Conservation (phyloP, 1,140 invertebrate species). For the Popillia japonica region DNA sequence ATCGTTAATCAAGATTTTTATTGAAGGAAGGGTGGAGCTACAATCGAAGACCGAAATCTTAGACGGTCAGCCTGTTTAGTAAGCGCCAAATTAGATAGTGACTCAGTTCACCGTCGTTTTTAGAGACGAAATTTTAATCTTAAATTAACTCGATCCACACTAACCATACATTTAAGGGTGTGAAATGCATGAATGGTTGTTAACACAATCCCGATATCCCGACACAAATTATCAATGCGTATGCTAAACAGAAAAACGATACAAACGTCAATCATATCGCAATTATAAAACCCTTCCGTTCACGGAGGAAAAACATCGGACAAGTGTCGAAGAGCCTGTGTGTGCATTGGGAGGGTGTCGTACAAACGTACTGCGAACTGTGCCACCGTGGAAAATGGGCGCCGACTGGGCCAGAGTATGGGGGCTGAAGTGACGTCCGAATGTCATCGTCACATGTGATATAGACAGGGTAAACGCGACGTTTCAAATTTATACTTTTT, state of each 20-base stretch:
- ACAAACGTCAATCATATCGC: slow-evolving; percentile 50
- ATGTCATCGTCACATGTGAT: slow-evolving; percentile 48
- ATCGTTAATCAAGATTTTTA: no score
- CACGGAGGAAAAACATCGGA: background rate
- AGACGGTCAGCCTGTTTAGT: no score
- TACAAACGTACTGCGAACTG: background rate
- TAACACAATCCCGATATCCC: background rate
- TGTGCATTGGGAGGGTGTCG: background rate
- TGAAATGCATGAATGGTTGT: no score
- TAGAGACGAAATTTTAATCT: no score
- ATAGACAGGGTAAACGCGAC: slow-evolving; percentile 42
- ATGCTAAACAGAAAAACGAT: slow-evolving; percentile 53
- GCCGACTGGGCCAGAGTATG: background rate
- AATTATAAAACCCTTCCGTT: slow-evolving; percentile 55
- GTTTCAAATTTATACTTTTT: slow-evolving; percentile 51
- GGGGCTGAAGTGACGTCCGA: slow-evolving; percentile 43
- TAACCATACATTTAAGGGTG: no score
- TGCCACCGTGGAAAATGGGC: background rate
- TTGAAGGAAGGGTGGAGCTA: no score
- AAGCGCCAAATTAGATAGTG: no score
- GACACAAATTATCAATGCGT: slow-evolving; percentile 52
- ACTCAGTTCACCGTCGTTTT: no score
- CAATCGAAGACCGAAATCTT: no score
- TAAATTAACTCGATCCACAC: no score
- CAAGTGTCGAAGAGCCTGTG: background rate